Conservation (phyloP, 2,113 vertebrate genomes). For the Nicator chloris region DNA sequence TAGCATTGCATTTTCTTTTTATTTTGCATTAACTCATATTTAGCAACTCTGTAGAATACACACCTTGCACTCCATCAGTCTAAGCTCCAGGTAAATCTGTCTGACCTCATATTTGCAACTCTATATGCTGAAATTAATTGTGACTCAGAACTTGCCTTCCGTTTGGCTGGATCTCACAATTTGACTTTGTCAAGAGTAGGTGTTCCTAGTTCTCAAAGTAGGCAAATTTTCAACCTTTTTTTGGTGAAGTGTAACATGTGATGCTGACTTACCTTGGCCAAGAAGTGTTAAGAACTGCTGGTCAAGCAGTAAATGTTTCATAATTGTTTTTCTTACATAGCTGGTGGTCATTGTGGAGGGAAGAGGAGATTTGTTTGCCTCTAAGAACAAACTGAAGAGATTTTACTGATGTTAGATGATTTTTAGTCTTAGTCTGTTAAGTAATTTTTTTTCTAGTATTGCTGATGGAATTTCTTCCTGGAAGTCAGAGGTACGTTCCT, state of each 20-base stretch:
- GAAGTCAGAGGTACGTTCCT: background rate
- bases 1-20: background rate
- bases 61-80: background rate
- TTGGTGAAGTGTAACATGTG: background rate
- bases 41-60: background rate
- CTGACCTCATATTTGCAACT: background rate
- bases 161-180: background rate
- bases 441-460: background rate
- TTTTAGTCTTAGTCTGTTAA: background rate
- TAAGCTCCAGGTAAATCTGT: background rate
- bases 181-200: background rate
- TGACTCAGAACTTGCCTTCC: background rate
- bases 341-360: background rate
- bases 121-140: background rate
- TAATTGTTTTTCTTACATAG: background rate
- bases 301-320: background rate
- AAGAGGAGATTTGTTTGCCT: background rate
- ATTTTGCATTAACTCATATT: background rate
- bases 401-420: background rate
- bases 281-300: background rate
- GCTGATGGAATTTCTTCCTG: background rate
- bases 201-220: background rate
- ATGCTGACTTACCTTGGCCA: background rate
- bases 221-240: background rate
- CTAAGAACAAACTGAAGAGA: background rate